Evolutionary conservation across 2,797 vertebrate species (phyloP).

Genomic region (Balearica regulorum): DNA sequence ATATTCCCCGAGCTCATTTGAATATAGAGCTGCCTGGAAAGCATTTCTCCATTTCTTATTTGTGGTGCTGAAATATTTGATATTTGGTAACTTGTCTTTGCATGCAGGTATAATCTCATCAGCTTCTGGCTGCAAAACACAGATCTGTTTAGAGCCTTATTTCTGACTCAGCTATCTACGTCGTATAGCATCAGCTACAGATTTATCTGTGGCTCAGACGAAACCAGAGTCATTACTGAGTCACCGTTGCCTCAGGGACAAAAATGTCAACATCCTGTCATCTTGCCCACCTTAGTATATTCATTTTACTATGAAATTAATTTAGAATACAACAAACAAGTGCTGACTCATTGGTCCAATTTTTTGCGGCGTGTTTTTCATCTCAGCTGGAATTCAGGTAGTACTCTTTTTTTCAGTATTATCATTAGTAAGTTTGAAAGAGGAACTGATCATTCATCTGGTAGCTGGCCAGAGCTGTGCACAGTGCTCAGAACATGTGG

Average conservation of each 20-base stretch:
- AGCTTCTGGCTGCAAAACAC: not conserved
- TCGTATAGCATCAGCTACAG: slow-evolving; percentile 1
- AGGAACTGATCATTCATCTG: not conserved
- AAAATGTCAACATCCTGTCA: not conserved
- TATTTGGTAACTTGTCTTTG: not conserved
- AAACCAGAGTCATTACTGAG: not conserved
- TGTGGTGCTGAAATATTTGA: not conserved
- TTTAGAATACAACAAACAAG: not conserved
- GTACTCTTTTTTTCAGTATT: not conserved
- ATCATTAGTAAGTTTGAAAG: not conserved
- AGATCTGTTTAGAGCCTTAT: not conserved
- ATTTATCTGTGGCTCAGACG: not conserved
- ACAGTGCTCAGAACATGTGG: not conserved
- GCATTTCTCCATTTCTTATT: not conserved
- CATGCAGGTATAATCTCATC: not conserved
- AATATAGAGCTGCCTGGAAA: not conserved
- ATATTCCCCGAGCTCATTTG: not conserved
- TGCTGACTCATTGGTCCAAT: not conserved
- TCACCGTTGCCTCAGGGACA: slow-evolving; percentile 4
- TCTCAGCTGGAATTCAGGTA: not conserved
- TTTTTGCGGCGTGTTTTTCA: not conserved
- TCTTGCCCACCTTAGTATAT: not conserved
- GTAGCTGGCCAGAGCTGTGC: not conserved
- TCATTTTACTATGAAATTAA: not conserved
- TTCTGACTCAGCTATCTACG: slow-evolving; percentile 6